Percentiles rank a stretch among this genome's conserved stretches.
These are phyloP conservation scores for Gnathonemus longibarbis DNA, from an alignment of 2,113 vertebrate species.

Conservation along the genomic window DNA sequence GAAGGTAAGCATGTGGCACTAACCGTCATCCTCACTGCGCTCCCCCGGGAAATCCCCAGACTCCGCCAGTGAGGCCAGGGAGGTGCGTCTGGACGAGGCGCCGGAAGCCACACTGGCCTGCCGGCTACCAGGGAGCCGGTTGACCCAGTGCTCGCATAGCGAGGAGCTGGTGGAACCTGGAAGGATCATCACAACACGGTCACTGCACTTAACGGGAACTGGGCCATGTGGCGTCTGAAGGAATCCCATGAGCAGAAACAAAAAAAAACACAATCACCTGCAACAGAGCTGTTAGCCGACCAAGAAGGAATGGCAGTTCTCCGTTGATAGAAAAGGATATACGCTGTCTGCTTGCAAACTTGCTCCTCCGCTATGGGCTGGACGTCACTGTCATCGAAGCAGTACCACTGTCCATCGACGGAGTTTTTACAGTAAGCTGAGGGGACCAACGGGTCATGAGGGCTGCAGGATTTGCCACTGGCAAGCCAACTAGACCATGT, in stretches of 20 bases:
- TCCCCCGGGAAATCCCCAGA: constrained; percentile 83
- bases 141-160: constrained; percentile 95
- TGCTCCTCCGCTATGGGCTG: constrained; percentile 81
- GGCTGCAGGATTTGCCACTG: not conserved
- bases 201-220: not conserved
- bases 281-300: constrained; percentile 96
- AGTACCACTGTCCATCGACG: constrained; percentile 94
- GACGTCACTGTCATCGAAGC: constrained; percentile 96
- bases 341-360: constrained; percentile 87
- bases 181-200: not conserved
- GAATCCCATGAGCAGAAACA: not conserved
- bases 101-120: constrained; percentile 88
- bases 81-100: constrained; percentile 87
- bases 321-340: constrained; percentile 95
- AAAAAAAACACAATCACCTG: constrained; percentile 61
- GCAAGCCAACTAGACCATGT: not conserved
- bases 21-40: constrained; percentile 89
- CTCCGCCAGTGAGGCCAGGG: constrained; percentile 84
- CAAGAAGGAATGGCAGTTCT: constrained; percentile 87
- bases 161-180: constrained; percentile 96
- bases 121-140: constrained; percentile 83
- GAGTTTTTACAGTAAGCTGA: constrained; percentile 97
- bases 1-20: constrained; percentile 33
- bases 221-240: not conserved
- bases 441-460: not conserved